A percentile compares a stretch with the other conserved stretches of the same genome.
phyloP scores from a whole-genome alignment of 2,113 vertebrate genomes.

The Oryzias curvinotus region DNA sequence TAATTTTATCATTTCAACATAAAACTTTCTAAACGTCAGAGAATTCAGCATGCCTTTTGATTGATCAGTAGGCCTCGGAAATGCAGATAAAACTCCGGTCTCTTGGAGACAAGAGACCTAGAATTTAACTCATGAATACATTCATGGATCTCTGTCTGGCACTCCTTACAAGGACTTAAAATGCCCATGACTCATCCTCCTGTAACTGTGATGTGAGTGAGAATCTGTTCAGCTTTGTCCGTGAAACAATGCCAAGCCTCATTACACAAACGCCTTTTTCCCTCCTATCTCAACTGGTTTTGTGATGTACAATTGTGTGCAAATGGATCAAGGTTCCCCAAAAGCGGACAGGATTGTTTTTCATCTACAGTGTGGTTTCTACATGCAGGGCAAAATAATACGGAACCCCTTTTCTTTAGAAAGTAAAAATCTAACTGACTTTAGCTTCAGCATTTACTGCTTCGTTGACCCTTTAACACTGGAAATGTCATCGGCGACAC shows the following conservation, averaged over 20 bases:
- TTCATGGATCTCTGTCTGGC: conserved; percentile 1
- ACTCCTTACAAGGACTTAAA: not conserved
- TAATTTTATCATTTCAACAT: not conserved
- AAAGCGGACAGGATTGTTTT: not conserved
- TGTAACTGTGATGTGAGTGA: not conserved
- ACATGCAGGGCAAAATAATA: not conserved
- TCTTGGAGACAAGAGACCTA: not conserved
- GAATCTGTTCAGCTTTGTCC: conserved; percentile 1
- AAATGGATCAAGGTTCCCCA: not conserved
- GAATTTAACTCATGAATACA: not conserved
- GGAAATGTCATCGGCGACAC: no score
- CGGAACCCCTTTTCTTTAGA: not conserved
- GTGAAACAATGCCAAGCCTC: not conserved
- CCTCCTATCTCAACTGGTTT: not conserved
- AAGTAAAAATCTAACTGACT: no score
- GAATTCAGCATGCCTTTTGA: no score
- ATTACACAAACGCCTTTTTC: not conserved
- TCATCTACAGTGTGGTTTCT: not conserved
- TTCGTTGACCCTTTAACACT: no score
- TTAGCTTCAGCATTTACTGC: no score
- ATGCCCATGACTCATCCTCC: not conserved
- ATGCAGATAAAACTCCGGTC: not conserved
- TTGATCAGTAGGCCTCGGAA: not conserved
- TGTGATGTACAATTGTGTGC: not conserved
- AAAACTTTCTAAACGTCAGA: not conserved